Base-by-base conservation (phyloP, 2,113 vertebrate genomes). In the Oostethus manadensis region DNA sequence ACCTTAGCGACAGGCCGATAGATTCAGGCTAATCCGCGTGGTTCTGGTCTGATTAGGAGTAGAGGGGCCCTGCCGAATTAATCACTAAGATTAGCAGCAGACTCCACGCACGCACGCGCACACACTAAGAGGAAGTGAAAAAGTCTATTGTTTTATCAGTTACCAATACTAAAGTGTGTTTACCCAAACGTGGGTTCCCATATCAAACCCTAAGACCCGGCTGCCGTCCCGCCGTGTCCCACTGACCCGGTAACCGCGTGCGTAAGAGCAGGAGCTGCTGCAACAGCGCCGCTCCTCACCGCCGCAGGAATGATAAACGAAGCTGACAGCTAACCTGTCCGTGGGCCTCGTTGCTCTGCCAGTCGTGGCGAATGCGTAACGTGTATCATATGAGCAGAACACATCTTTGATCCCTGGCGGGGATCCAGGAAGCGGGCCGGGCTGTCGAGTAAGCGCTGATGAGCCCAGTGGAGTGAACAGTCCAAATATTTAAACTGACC, bases 341-440 rank as follows among this genome's bases (percentile, higher is more conserved):
- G 44, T 55, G 59, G 66, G 48, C 70, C 75, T 74, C 74, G 76
- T 64, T 70, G 58, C 51, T 82, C 77, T 68, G 75, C 65, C 73
- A 68, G 78, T 76, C 76, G 73, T 71, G 65, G 72, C 76, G 62
- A 71, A 69, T 55, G 53, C 33, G 53, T 85, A 82, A 85, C 78
- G 78, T 84, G 78, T 61, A 86, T 87, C 84, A 84, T 86, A 81
- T 85, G 84, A 87, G 82, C 71, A 49, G 62, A 73, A 73, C 71
- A 62, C 29, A 46, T 66, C 79, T 83, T 84, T 86, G 83, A 86
- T 86, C 77, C 70, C 73, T 56, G 21, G 6, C 42, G 38, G 56
- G 77, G 80, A 83, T 83, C 79, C 38, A 84, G 46, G 59, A 76
- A 75, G 83, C 38, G 46, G 76, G 71, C 74, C 51, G 10, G 61